Evolutionary conservation across 2,797 vertebrate genomes (phyloP).

Genomic region (Lutjanus argentimaculatus): DNA sequence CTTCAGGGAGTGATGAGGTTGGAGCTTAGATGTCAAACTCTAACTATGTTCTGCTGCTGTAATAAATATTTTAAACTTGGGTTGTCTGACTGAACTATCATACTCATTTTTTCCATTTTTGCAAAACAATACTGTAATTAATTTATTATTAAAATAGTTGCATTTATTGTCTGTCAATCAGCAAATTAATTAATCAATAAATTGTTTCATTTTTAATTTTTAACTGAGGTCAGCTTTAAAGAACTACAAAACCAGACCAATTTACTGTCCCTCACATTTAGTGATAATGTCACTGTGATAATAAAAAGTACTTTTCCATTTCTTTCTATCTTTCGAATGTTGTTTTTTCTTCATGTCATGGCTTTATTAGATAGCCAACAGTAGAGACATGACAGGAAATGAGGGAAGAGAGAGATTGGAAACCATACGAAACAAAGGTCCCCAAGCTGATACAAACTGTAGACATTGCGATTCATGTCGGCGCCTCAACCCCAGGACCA

Average conservation of each 20-base stretch:
- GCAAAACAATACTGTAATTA: not conserved
- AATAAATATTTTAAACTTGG: no score
- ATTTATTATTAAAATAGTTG: not conserved
- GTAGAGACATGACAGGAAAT: not conserved
- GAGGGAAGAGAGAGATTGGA: not conserved
- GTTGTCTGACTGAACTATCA: no score
- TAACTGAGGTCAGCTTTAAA: not conserved
- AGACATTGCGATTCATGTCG: not conserved
- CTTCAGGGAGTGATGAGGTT: no score
- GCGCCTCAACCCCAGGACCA: not conserved
- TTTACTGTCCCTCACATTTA: not conserved
- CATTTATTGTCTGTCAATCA: not conserved
- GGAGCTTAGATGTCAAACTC: no score
- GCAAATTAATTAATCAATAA: not conserved
- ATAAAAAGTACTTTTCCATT: not conserved
- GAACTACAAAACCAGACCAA: not conserved
- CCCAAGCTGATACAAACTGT: not conserved
- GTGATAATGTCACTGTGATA: not conserved
- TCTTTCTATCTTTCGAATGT: no score
- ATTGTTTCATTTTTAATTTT: not conserved
- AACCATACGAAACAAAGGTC: not conserved
- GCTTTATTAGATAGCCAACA: not conserved
- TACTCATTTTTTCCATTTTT: not conserved
- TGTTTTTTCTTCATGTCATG: not conserved
- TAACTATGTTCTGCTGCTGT: no score